A percentile compares a stretch with the other conserved stretches of the same genome.
phyloP scores from a whole-genome alignment of 2,888 invertebrate species.

The Agelastica alni region DNA sequence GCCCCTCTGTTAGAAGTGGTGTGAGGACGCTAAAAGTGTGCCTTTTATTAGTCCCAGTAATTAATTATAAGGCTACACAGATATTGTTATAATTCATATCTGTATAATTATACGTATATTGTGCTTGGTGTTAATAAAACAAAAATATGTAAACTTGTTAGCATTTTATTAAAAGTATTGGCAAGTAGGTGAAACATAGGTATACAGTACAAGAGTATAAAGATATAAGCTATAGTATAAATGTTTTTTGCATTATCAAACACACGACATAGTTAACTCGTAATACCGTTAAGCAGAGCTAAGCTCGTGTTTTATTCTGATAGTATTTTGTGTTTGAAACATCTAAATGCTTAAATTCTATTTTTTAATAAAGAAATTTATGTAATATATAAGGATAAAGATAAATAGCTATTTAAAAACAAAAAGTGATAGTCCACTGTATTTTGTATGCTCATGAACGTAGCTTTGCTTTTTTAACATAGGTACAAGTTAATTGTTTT shows the following conservation, averaged over 20 bases:
- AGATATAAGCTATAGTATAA: slow-evolving; percentile 52
- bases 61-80: too few species aligned
- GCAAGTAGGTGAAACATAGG: slow-evolving; percentile 56
- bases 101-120: too few species aligned
- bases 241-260: slow-evolving; percentile 43
- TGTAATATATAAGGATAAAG: slow-evolving; percentile 17
- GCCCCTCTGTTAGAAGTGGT: too few species aligned
- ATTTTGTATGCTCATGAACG: slow-evolving; percentile 40
- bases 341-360: slow-evolving; percentile 34
- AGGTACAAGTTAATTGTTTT: slow-evolving; percentile 37
- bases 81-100: too few species aligned
- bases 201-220: slow-evolving; percentile 56
- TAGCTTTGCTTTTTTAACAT: slow-evolving; percentile 36
- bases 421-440: slow-evolving; percentile 39
- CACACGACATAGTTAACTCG: slow-evolving; percentile 38
- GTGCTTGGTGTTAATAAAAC: too few species aligned
- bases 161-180: slow-evolving; percentile 56
- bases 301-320: slow-evolving; percentile 41
- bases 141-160: slow-evolving; percentile 38
- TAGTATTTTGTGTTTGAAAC: slow-evolving; percentile 27
- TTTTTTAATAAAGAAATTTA: slow-evolving; percentile 18
- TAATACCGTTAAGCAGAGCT: slow-evolving; percentile 46
- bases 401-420: slow-evolving; percentile 18
- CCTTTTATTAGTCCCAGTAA: too few species aligned
- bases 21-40: too few species aligned